Percentiles rank a stretch among this genome's conserved stretches.
Evolutionary conservation across 2,113 vertebrate genomes (phyloP).

Genomic region (Tachuris rubrigastra): DNA sequence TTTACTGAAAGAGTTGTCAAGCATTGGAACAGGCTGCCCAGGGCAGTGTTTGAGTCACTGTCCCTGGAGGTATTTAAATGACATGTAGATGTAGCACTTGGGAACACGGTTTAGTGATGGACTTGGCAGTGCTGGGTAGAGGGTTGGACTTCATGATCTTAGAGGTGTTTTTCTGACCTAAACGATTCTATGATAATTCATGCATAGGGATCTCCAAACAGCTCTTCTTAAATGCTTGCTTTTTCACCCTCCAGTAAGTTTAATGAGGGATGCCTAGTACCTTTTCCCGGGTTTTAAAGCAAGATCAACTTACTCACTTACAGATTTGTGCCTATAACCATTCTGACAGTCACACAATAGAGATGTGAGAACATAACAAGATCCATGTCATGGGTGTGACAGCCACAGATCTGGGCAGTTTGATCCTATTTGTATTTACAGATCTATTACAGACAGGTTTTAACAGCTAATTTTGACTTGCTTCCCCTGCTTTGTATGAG

Average conservation of each 20-base stretch:
- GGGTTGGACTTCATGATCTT: background rate
- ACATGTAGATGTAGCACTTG: background rate
- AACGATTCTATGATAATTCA: background rate
- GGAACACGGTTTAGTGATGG: background rate
- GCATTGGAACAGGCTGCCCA: background rate
- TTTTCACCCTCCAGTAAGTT: background rate
- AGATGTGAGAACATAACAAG: background rate
- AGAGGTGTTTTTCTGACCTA: background rate
- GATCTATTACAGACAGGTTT: background rate
- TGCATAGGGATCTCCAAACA: background rate
- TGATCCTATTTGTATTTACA: background rate
- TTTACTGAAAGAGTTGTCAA: background rate
- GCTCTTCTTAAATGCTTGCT: background rate
- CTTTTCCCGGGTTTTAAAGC: background rate
- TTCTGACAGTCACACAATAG: background rate
- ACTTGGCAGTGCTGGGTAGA: background rate
- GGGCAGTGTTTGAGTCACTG: background rate
- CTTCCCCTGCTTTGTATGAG: background rate
- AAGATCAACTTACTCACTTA: background rate
- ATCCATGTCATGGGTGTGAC: background rate
- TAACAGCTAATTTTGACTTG: background rate
- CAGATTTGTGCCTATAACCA: background rate
- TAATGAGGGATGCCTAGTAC: background rate
- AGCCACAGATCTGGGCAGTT: background rate
- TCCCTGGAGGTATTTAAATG: background rate